A percentile compares a stretch with the other conserved stretches of the same genome.
phyloP scores from a whole-genome alignment of 2,797 vertebrate species.

The Gallinago solitaria region DNA sequence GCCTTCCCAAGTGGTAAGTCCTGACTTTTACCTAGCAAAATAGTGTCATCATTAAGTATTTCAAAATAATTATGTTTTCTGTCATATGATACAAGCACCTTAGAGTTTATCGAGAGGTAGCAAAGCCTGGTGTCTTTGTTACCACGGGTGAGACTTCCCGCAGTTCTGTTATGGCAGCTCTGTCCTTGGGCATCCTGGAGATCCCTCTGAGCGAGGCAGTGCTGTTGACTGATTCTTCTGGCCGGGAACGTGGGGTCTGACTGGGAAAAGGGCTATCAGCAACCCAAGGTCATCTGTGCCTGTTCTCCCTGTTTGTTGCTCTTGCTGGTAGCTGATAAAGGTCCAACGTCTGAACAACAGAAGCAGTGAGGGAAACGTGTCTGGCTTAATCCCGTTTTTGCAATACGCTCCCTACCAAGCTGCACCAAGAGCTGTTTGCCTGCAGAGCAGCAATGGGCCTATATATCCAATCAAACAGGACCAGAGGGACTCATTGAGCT shows the following conservation, averaged over 20 bases:
- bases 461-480: not conserved
- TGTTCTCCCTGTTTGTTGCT: conserved; percentile 4
- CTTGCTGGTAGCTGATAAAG: conserved; percentile 38
- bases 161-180: not conserved
- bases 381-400: not conserved
- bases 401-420: not conserved
- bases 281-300: conserved; percentile 13
- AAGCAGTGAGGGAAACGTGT: not conserved
- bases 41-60: not conserved
- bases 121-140: not conserved
- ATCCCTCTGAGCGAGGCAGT: not conserved
- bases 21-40: not conserved
- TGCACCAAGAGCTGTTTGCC: not conserved
- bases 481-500: not conserved
- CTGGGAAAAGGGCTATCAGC: conserved; percentile 4
- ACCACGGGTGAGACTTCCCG: not conserved
- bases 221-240: not conserved
- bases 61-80: not conserved
- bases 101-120: not conserved
- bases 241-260: not conserved
- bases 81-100: not conserved
- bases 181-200: not conserved
- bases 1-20: not conserved
- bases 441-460: not conserved
- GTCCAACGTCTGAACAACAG: not conserved